Conservation (phyloP, 1,140 invertebrate genomes). For the Drosophila lacteicornis region DNA sequence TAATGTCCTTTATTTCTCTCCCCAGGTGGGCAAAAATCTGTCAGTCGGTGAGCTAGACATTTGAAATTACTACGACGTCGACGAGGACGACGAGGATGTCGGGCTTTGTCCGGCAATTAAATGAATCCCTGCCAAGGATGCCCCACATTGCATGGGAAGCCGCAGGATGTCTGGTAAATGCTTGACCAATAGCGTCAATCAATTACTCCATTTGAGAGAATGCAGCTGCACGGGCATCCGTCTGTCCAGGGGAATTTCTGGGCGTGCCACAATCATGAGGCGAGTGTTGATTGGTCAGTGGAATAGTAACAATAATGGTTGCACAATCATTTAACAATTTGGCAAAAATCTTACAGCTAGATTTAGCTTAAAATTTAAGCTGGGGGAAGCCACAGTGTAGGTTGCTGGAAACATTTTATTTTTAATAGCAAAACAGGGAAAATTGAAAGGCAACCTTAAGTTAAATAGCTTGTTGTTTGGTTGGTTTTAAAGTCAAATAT, state of each 20-base stretch:
- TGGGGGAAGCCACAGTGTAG: too few relatives aligned
- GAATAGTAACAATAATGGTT: constrained; percentile 1
- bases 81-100: background rate
- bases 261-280: constrained; percentile 5
- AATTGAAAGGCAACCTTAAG: background rate
- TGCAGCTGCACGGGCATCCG: constrained; percentile 20
- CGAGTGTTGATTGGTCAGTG: constrained; percentile 17
- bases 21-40: constrained; percentile 20
- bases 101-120: constrained; percentile 29
- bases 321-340: background rate
- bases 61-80: constrained; percentile 15
- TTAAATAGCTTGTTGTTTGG: constrained; percentile 5
- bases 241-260: background rate
- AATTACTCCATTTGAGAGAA: constrained; percentile 42
- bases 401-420: too few relatives aligned
- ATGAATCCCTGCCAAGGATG: constrained; percentile 36
- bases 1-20: constrained; percentile 19
- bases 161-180: constrained; percentile 28
- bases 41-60: constrained; percentile 16
- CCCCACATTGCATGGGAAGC: constrained; percentile 6
- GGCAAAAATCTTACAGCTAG: background rate
- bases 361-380: background rate
- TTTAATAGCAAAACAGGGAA: too few relatives aligned
- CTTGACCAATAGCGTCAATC: constrained; percentile 48
- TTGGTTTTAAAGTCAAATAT: constrained; percentile 10